phyloP scores from a whole-genome alignment of 2,888 invertebrate genomes.

The Andrena haemorrhoa region DNA sequence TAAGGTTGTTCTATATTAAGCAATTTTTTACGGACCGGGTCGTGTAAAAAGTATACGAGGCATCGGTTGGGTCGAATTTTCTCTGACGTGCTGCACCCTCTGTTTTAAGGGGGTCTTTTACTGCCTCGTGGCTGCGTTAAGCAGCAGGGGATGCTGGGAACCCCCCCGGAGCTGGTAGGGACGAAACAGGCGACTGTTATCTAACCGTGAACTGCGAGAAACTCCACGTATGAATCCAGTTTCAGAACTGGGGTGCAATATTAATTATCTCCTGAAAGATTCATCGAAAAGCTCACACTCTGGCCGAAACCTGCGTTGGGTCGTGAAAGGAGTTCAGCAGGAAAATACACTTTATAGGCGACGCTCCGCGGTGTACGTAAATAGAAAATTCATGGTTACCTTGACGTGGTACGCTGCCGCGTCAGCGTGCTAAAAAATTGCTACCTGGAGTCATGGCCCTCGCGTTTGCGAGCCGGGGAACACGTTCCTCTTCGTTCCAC shows the following conservation, averaged over 20 bases:
- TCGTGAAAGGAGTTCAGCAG: neutral
- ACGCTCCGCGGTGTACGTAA: neutral
- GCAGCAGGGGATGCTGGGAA: neutral
- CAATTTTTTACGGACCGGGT: conserved; percentile 33
- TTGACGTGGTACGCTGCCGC: neutral
- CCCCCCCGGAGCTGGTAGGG: too few species aligned
- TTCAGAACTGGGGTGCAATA: neutral
- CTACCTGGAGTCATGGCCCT: neutral
- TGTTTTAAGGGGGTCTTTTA: conserved; percentile 11
- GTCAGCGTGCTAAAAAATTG: conserved; percentile 14
- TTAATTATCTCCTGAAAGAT: too few species aligned
- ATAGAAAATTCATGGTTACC: conserved; percentile 14
- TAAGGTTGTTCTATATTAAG: conserved; percentile 26
- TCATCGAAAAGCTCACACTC: too few species aligned
- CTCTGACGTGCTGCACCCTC: conserved; percentile 3
- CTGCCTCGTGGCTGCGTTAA: neutral
- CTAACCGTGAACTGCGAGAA: neutral
- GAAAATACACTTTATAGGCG: neutral
- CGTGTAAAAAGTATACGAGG: conserved; percentile 33
- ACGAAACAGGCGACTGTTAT: neutral
- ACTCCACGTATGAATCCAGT: neutral
- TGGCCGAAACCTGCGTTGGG: neutral
- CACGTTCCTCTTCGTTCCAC: neutral
- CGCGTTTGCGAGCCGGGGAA: neutral
- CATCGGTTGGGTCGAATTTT: conserved; percentile 23